Evolutionary conservation across 1,140 invertebrate genomes (phyloP).

Genomic region (Drosophila ironensis): DNA sequence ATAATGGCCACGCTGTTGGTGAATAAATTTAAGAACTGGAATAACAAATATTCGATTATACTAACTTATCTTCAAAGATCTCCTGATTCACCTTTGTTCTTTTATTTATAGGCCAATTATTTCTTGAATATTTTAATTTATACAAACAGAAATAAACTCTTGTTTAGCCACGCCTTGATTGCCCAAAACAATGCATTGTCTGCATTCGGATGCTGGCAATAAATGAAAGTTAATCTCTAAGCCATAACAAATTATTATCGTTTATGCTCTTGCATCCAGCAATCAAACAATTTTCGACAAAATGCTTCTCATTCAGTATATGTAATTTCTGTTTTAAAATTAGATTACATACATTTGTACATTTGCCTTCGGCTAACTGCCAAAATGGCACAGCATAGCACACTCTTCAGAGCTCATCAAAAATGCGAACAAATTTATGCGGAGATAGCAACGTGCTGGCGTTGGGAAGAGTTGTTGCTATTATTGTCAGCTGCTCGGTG

Average conservation of each 20-base stretch:
- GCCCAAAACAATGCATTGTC: too few species aligned
- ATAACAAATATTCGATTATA: too few species aligned
- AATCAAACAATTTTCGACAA: constrained; percentile 52
- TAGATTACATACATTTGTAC: constrained; percentile 57
- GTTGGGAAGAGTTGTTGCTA: constrained; percentile 1
- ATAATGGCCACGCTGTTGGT: too few species aligned
- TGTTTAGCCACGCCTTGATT: too few species aligned
- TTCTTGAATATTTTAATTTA: too few species aligned
- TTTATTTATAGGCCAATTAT: too few species aligned
- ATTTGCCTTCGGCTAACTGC: constrained; percentile 45
- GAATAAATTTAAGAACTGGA: too few species aligned
- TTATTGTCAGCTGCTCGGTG: constrained; percentile 22
- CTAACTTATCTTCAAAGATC: too few species aligned
- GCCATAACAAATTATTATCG: constrained; percentile 35
- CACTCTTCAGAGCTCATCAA: constrained; percentile 45
- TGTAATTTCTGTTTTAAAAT: constrained; percentile 68
- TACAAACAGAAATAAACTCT: too few species aligned
- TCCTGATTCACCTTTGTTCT: too few species aligned
- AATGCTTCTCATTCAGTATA: constrained; percentile 34
- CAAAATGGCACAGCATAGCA: constrained; percentile 22
- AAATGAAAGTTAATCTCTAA: not conserved
- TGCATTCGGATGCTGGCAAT: not conserved
- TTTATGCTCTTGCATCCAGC: constrained; percentile 39
- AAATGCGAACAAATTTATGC: constrained; percentile 46
- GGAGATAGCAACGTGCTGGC: constrained; percentile 30